Evolutionary conservation across 2,113 vertebrate genomes (phyloP).

Genomic region (Rhinoderma darwinii): DNA sequence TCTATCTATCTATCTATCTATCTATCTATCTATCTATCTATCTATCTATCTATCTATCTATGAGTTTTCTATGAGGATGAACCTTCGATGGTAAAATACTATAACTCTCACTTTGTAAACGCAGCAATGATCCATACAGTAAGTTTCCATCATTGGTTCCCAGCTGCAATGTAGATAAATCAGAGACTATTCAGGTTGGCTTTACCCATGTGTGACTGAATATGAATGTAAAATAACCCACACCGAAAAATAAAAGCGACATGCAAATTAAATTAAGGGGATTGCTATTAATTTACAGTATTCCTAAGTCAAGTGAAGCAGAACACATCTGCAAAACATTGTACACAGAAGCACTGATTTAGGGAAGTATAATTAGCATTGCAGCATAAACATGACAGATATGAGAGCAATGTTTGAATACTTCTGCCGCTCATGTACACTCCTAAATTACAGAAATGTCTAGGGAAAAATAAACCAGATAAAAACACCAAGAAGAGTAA

Average conservation of each 20-base stretch:
- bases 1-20: no score
- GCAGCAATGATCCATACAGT: no score
- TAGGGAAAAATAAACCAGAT: slow-evolving; percentile 35
- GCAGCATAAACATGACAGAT: slow-evolving; percentile 55
- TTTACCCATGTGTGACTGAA: not conserved
- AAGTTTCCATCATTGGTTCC: not conserved
- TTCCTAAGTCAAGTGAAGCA: slow-evolving; percentile 43
- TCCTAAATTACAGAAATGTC: slow-evolving; percentile 31
- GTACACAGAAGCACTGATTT: slow-evolving; percentile 48
- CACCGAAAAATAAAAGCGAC: not conserved
- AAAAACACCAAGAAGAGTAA: not conserved
- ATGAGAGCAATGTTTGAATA: slow-evolving; percentile 27
- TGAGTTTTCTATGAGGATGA: no score
- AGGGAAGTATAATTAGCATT: slow-evolving; percentile 52
- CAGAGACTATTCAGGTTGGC: not conserved
- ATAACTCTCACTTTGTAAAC: no score
- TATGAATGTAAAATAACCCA: not conserved
- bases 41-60: no score
- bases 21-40: no score
- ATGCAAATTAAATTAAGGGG: slow-evolving; percentile 51
- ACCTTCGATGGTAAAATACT: no score
- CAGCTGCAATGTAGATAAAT: not conserved
- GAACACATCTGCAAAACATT: slow-evolving; percentile 40
- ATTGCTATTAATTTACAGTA: slow-evolving; percentile 31
- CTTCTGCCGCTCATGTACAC: slow-evolving; percentile 31